Base-by-base conservation (phyloP, 2,797 vertebrate species). In the Euthynnus affinis region DNA sequence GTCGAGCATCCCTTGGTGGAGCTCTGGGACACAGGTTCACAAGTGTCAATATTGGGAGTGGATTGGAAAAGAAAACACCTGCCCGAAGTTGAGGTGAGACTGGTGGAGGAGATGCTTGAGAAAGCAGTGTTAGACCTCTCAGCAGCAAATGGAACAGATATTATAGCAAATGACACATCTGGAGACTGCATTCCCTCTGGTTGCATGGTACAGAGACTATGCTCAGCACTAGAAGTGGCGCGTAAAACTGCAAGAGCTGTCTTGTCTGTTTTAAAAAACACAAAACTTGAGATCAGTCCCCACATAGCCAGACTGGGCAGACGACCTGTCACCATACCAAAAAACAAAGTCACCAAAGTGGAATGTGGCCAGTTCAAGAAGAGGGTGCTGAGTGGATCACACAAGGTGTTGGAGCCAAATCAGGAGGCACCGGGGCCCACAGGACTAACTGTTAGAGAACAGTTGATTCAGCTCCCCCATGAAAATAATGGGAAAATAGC, bases 261-360 rank as follows among this genome's bases (percentile, higher is more conserved):
- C 1, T 32, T 74, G 9, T 77, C 78, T 40, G 34, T 81, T 7
- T 3, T 80, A 8, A 83, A 74, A 13, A 74, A 68, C 10, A 49
- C 53, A 18, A 61, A 56, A 4, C 7, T 32, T 57, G 44, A 63
- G 10, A 40, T 0, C 9, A 3, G 15, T 0, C 25, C 73, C 14
- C 64, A 80, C 23, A n/a, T 66, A 52, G 72, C 44, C 44, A 58
- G 74, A 37, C 3, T 80, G 1, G 34, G 63, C 48, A 76, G 48
- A 64, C 10, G 0, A 23, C 55, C 66, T 3, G 63, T 80, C 2
- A 58, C 13, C 4, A 74, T 86, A 1, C 77, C 73, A 0, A 74
- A 53, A 6, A 51, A 67, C 44, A 70, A 46, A 63, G n/a, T 49
- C 1, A 55, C 73, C n/a, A 8, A 3, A 4, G 53, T 76, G 17